Evolutionary conservation across 1,140 invertebrate genomes (phyloP).

Genomic region (Drosophila ogumai): DNA sequence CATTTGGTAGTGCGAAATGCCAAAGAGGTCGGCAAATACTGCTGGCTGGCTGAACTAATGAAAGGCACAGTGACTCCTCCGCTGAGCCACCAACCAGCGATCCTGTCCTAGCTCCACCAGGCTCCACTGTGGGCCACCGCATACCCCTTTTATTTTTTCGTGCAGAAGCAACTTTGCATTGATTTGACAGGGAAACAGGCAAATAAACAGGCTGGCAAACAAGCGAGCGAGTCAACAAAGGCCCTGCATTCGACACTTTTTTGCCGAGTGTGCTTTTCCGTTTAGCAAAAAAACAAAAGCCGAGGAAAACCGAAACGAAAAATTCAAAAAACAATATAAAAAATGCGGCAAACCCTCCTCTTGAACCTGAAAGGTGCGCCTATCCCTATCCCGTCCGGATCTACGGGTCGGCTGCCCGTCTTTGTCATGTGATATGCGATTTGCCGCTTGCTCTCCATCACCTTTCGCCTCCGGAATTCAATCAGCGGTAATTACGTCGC

Average conservation of each 20-base stretch:
- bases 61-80: conserved; percentile 14
- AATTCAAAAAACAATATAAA: background rate
- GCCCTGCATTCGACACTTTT: conserved; percentile 17
- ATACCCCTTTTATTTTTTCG: conserved; percentile 6
- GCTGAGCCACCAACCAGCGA: background rate
- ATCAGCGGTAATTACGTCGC: conserved; percentile 76
- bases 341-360: background rate
- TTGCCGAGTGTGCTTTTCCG: conserved; percentile 53
- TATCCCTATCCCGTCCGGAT: conserved; percentile 44
- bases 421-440: conserved; percentile 65
- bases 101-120: no score
- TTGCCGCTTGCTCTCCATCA: conserved; percentile 43
- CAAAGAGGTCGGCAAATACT: conserved; percentile 42
- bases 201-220: conserved; percentile 58
- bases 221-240: conserved; percentile 56
- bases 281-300: conserved; percentile 24
- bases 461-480: conserved; percentile 66
- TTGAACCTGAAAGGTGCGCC: conserved; percentile 23
- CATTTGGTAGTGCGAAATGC: conserved; percentile 29
- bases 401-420: conserved; percentile 31
- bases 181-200: conserved; percentile 46
- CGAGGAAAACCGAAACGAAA: background rate
- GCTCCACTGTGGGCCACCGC: conserved; percentile 16
- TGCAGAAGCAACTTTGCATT: conserved; percentile 3
- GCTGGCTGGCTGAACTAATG: conserved; percentile 46